Conservation (phyloP, 2,888 invertebrate genomes). For the Patella depressa region DNA sequence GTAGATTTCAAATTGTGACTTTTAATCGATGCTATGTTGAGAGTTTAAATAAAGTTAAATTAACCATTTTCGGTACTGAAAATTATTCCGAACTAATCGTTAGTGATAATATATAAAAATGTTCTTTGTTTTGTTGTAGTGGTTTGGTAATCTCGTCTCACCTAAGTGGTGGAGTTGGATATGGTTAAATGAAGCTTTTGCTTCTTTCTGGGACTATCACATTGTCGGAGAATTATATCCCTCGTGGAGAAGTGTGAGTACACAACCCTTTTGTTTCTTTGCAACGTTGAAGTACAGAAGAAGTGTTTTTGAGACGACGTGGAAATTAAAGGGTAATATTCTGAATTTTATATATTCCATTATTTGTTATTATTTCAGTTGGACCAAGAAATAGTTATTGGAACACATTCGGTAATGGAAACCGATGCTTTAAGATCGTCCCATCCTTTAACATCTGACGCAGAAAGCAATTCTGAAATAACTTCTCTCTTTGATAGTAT, state of each 20-base stretch:
- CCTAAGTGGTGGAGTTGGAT: constrained; percentile 59
- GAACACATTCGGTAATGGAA: constrained; percentile 44
- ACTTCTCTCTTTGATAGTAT: constrained; percentile 92
- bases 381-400: neutral
- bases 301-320: no score
- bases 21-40: no score
- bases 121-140: constrained; percentile 33
- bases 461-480: constrained; percentile 89
- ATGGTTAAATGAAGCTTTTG: constrained; percentile 59
- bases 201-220: constrained; percentile 45
- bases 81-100: neutral
- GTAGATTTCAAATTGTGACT: no score
- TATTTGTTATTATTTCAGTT: no score
- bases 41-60: no score
- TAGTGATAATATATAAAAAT: neutral
- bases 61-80: no score
- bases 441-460: constrained; percentile 91
- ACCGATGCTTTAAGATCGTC: constrained; percentile 85
- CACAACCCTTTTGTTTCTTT: no score
- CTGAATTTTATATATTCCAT: no score
- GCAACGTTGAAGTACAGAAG: no score
- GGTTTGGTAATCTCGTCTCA: constrained; percentile 59
- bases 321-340: no score
- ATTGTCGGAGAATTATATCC: constrained; percentile 80
- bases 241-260: constrained; percentile 83